Percentiles rank a stretch among this genome's conserved stretches.
Conservation (phyloP, 64 coral and sea anemone species). For the Orbicella faveolata region DNA sequence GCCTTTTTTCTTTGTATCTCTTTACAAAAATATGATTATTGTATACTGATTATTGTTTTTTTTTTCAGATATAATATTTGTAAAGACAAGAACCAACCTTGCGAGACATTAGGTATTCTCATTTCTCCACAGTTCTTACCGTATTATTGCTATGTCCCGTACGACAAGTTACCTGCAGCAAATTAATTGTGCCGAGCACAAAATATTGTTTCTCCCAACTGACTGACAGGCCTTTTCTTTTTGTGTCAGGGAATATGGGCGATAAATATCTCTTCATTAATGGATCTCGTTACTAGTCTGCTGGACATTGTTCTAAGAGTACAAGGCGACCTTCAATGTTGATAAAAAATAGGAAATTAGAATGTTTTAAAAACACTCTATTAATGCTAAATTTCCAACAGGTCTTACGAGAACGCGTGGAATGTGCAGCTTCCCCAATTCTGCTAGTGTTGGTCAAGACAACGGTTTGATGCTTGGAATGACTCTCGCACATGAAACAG, state of each 20-base stretch:
- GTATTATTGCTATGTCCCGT: too few relatives aligned
- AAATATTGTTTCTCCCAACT: too few relatives aligned
- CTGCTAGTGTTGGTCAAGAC: conserved; percentile 86
- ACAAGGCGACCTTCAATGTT: too few relatives aligned
- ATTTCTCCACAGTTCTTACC: background rate
- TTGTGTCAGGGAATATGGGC: too few relatives aligned
- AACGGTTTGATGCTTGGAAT: conserved; percentile 97
- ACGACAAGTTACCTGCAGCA: too few relatives aligned
- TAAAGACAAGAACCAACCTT: conserved; percentile 99
- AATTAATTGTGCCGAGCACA: too few relatives aligned
- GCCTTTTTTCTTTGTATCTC: background rate
- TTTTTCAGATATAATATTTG: conserved; percentile 91
- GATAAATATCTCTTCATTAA: too few relatives aligned
- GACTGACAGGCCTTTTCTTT: too few relatives aligned
- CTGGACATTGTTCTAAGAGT: too few relatives aligned
- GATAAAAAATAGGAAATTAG: too few relatives aligned
- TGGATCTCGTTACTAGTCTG: too few relatives aligned
- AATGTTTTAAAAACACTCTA: background rate
- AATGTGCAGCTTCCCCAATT: conserved; percentile 96
- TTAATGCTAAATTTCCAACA: background rate
- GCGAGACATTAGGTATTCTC: conserved; percentile 88
- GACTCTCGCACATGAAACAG: conserved; percentile 91
- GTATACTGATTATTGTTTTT: background rate
- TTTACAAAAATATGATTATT: background rate
- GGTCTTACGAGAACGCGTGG: conserved; percentile 86